A percentile compares a stretch with the other conserved stretches of the same genome.
phyloP scores from a whole-genome alignment of 2,888 invertebrate species.

The Standfussiana lucernea region DNA sequence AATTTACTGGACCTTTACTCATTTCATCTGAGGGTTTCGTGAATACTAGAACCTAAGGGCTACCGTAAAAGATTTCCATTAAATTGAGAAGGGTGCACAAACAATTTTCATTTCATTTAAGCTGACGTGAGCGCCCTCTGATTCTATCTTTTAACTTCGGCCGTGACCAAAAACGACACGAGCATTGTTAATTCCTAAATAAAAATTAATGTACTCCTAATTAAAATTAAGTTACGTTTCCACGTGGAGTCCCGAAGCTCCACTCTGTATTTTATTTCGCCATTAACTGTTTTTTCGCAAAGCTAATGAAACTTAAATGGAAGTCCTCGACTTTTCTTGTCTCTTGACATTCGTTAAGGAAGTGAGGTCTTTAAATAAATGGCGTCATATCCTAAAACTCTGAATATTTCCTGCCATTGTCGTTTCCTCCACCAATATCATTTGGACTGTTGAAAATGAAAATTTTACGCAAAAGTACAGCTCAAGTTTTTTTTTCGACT shows the following conservation, averaged over 20 bases:
- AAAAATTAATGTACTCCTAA: conserved; percentile 9
- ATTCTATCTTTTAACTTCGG: not conserved
- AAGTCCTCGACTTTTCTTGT: conserved; percentile 20
- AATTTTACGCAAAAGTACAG: conserved; percentile 1
- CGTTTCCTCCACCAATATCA: not conserved
- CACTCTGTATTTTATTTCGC: conserved; percentile 26
- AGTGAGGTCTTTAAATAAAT: conserved; percentile 27
- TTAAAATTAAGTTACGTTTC: conserved; percentile 16
- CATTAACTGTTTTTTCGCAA: conserved; percentile 11
- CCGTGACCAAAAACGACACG: not conserved
- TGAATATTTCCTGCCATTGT: conserved; percentile 9
- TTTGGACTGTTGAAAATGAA: conserved; percentile 8
- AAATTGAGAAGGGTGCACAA: not conserved
- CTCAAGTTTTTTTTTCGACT: not conserved
- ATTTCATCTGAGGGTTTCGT: not conserved
- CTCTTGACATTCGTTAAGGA: conserved; percentile 7
- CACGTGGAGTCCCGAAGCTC: conserved; percentile 6
- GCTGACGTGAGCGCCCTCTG: not conserved
- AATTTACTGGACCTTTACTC: not conserved
- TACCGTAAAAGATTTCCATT: not conserved
- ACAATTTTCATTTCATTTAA: not conserved
- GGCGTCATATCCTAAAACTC: conserved; percentile 17
- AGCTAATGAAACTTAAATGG: conserved; percentile 33
- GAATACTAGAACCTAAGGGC: not conserved
- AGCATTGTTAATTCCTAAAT: conserved; percentile 5